A percentile compares a stretch with the other conserved stretches of the same genome.
Conservation (phyloP, 1,140 invertebrate species). For the Aphidius gifuensis region DNA sequence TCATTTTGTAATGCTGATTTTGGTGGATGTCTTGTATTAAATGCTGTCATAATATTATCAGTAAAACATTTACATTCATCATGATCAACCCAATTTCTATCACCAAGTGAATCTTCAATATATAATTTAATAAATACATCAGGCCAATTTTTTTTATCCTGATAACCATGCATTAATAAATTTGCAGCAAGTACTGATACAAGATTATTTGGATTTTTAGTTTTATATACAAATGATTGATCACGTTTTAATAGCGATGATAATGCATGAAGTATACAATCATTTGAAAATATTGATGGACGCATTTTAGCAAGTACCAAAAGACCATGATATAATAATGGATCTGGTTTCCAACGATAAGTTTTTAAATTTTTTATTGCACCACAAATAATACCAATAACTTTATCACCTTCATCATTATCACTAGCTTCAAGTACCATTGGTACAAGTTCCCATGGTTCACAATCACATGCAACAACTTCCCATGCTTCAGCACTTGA, state of each 20-base stretch:
- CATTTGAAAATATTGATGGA: constrained; percentile 75
- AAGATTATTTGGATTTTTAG: constrained; percentile 74
- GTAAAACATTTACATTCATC: constrained; percentile 88
- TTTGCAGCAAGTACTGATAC: constrained; percentile 85
- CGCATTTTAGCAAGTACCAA: constrained; percentile 79
- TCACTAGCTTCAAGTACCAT: constrained; percentile 59
- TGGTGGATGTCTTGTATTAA: constrained; percentile 78
- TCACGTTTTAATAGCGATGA: constrained; percentile 82
- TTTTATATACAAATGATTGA: constrained; percentile 64
- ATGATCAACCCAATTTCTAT: constrained; percentile 90
- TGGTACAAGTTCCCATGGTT: constrained; percentile 61
- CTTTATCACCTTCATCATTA: constrained; percentile 62
- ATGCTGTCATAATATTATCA: constrained; percentile 87
- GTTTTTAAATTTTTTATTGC: constrained; percentile 66
- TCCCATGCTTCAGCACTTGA: constrained; percentile 60
- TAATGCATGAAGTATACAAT: constrained; percentile 75
- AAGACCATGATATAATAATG: constrained; percentile 71
- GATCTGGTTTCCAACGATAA: constrained; percentile 76
- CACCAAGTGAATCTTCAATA: constrained; percentile 90
- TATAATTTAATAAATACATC: constrained; percentile 80
- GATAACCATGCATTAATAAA: constrained; percentile 77
- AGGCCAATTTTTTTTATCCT: constrained; percentile 75
- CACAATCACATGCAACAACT: constrained; percentile 58
- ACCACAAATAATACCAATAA: constrained; percentile 61
- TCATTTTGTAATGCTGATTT: constrained; percentile 61